Conservation (phyloP, 2,888 invertebrate genomes). For the Adela reaumurella region DNA sequence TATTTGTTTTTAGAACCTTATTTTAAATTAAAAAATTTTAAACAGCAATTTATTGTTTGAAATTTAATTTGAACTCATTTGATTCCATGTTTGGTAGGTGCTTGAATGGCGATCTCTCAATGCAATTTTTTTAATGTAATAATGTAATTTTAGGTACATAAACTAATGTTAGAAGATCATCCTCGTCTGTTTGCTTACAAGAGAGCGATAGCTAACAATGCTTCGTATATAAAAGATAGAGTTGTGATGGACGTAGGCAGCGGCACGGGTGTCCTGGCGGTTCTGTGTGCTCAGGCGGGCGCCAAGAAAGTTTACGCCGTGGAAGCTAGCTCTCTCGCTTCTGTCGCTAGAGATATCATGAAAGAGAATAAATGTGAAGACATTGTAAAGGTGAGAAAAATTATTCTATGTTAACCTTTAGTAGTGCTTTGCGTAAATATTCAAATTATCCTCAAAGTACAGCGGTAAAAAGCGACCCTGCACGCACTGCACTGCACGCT, state of each 20-base stretch:
- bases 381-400: constrained; percentile 63
- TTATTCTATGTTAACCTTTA: no score
- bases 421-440: no score
- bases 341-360: constrained; percentile 61
- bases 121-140: no score
- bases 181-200: constrained; percentile 75
- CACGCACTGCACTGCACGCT: no score
- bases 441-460: no score
- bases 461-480: no score
- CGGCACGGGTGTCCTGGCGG: constrained; percentile 83
- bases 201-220: constrained; percentile 70
- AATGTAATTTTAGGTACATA: constrained; percentile 62
- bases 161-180: constrained; percentile 74
- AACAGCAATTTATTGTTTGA: no score
- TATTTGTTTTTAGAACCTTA: no score
- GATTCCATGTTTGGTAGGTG: no score
- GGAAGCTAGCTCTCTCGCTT: constrained; percentile 72
- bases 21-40: no score
- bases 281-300: constrained; percentile 89
- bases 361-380: constrained; percentile 67
- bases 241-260: constrained; percentile 83
- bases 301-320: constrained; percentile 83
- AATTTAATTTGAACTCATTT: no score
- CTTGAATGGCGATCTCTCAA: no score
- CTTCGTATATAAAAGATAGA: constrained; percentile 68